These are phyloP conservation scores for Macroteleia sp. DNA, from an alignment of 2,888 invertebrate genomes.

Conservation along the genomic window DNA sequence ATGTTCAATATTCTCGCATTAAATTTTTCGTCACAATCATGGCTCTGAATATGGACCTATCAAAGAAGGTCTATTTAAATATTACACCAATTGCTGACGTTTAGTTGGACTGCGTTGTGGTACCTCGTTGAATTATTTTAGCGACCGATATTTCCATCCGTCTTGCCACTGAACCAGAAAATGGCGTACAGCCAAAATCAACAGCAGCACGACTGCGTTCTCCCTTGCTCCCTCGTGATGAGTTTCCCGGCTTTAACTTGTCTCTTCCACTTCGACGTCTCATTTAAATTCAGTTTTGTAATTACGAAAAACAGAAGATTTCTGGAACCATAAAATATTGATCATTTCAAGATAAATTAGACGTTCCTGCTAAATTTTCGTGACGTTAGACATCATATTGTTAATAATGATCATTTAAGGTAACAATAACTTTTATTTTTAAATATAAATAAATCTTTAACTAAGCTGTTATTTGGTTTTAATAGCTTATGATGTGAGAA, in stretches of 20 bases:
- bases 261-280: constrained; percentile 60
- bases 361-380: too few relatives aligned
- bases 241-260: constrained; percentile 57
- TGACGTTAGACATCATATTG: too few relatives aligned
- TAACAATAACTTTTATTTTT: too few relatives aligned
- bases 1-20: constrained; percentile 13
- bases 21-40: constrained; percentile 49
- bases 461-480: too few relatives aligned
- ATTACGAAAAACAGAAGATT: constrained; percentile 40
- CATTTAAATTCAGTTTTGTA: constrained; percentile 61
- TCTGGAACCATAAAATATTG: constrained; percentile 23
- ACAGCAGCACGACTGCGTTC: constrained; percentile 69
- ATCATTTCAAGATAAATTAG: constrained; percentile 22
- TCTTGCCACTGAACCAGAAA: constrained; percentile 76
- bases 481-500: too few relatives aligned
- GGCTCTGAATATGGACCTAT: constrained; percentile 46
- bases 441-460: too few relatives aligned
- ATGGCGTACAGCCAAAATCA: constrained; percentile 78
- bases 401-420: too few relatives aligned
- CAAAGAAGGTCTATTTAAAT: constrained; percentile 68
- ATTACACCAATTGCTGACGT: constrained; percentile 70
- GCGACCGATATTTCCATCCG: constrained; percentile 83
- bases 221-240: constrained; percentile 59
- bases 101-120: constrained; percentile 67
- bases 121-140: constrained; percentile 82